A percentile compares a stretch with the other conserved stretches of the same genome.
Evolutionary conservation across 2,888 invertebrate species (phyloP).

Genomic region (Clunio marinus): DNA sequence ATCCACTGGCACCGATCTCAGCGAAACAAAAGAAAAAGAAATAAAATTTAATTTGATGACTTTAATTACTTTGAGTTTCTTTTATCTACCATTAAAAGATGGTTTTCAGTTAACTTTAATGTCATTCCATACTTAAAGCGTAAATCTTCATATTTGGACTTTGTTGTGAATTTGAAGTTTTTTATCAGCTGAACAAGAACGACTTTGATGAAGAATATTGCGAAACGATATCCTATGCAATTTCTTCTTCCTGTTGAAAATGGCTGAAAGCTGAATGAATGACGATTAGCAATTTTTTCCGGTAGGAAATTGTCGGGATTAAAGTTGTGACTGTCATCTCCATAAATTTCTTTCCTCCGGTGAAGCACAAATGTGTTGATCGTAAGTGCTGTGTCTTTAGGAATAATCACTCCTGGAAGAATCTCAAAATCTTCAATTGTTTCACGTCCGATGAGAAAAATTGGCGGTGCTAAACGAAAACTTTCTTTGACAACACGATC

Average conservation of each 20-base stretch:
- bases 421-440: slow-evolving; percentile 14
- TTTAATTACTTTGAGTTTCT: background rate
- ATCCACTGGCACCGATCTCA: slow-evolving; percentile 75
- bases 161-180: slow-evolving; percentile 1
- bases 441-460: background rate
- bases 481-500: slow-evolving; percentile 28
- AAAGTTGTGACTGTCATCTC: background rate
- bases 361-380: slow-evolving; percentile 20
- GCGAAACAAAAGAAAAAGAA: slow-evolving; percentile 58
- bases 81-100: background rate
- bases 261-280: slow-evolving; percentile 2
- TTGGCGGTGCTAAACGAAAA: slow-evolving; percentile 7
- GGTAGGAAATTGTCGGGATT: slow-evolving; percentile 20
- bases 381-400: background rate
- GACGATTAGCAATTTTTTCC: background rate
- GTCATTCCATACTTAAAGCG: slow-evolving; percentile 11
- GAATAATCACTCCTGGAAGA: background rate
- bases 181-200: background rate
- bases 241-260: background rate
- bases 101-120: background rate
- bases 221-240: slow-evolving; percentile 11
- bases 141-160: background rate
- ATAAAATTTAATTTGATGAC: background rate
- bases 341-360: background rate
- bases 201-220: background rate